These are phyloP conservation scores for Tangachromis dhanisi DNA, from an alignment of 2,113 vertebrate genomes.

Conservation along the genomic window DNA sequence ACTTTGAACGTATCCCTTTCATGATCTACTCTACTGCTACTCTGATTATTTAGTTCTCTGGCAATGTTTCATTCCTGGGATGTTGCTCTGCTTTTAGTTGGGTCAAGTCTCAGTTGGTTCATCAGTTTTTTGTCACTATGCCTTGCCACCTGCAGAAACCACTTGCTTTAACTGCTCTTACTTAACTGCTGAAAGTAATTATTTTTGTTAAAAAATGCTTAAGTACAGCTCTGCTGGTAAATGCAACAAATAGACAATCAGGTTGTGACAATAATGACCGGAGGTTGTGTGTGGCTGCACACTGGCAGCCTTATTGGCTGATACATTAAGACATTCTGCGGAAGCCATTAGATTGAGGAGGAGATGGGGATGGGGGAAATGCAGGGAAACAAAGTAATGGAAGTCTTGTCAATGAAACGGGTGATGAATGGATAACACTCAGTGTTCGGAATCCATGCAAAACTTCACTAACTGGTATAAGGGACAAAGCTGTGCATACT, in stretches of 20 bases:
- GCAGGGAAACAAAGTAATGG: conserved; percentile 20
- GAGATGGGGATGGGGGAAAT: neutral
- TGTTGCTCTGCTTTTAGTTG: neutral
- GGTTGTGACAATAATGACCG: conserved; percentile 9
- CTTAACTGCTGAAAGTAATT: neutral
- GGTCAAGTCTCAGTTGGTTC: neutral
- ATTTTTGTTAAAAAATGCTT: neutral
- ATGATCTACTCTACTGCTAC: neutral
- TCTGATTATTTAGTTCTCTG: neutral
- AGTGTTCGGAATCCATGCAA: neutral
- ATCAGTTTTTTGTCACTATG: neutral
- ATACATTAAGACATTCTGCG: conserved; percentile 8
- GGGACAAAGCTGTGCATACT: neutral
- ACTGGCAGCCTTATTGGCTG: conserved; percentile 33
- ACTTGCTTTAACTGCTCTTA: neutral
- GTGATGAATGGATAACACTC: conserved; percentile 36
- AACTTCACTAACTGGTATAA: neutral
- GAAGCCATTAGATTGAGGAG: conserved; percentile 49
- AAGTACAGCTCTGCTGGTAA: conserved; percentile 7
- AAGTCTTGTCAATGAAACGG: conserved; percentile 15
- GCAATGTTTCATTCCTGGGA: neutral
- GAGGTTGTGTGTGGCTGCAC: conserved; percentile 48
- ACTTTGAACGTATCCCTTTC: neutral
- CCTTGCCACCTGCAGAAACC: neutral
- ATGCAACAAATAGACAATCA: conserved; percentile 9